These are phyloP conservation scores for Agelaius tricolor DNA, from an alignment of 2,113 vertebrate species.

Conservation along the genomic window DNA sequence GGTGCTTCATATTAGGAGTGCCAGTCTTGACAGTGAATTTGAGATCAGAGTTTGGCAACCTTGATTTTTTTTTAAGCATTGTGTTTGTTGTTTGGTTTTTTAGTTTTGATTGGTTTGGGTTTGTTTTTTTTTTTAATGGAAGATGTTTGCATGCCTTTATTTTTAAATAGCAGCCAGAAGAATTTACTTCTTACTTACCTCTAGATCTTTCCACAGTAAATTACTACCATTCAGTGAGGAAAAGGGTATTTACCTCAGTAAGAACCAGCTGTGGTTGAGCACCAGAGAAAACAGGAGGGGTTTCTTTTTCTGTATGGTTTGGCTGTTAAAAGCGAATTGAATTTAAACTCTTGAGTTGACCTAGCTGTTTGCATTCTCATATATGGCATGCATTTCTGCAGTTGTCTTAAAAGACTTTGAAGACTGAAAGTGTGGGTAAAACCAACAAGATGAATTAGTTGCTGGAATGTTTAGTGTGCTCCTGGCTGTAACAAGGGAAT, in stretches of 20 bases:
- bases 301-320: neutral
- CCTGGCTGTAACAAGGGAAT: neutral
- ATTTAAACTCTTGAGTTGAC: neutral
- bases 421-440: neutral
- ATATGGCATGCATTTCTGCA: neutral
- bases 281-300: neutral
- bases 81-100: neutral
- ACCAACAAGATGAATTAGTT: neutral
- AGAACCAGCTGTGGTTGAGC: neutral
- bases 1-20: neutral
- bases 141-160: neutral
- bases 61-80: neutral
- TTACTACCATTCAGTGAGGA: neutral
- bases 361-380: neutral
- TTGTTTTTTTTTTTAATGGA: neutral
- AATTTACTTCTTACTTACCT: neutral
- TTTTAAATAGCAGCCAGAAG: neutral
- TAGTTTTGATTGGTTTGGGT: neutral
- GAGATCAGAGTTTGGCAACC: neutral
- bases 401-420: neutral
- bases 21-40: neutral
- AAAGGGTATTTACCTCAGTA: neutral
- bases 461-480: neutral
- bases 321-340: neutral
- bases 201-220: neutral